Conservation (phyloP, 2,113 vertebrate genomes). For the Oreochromis tanganicae region DNA sequence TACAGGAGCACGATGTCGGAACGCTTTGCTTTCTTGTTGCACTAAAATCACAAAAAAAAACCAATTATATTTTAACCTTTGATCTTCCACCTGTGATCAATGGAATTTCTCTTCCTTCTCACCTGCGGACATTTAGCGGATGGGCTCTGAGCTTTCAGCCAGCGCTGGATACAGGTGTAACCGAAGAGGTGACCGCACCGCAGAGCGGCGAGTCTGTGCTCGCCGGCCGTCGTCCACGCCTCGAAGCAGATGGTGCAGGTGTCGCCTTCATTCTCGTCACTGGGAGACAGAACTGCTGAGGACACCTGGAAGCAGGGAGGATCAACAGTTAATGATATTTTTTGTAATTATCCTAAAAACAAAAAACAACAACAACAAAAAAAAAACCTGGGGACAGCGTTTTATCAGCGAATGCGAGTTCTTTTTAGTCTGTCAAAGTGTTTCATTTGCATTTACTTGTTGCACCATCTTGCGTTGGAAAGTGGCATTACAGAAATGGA, state of each 20-base stretch:
- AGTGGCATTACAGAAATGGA: neutral
- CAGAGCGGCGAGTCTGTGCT: slow-evolving; percentile 84
- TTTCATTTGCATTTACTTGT: neutral
- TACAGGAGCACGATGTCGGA: slow-evolving; percentile 90
- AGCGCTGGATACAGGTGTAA: slow-evolving; percentile 85
- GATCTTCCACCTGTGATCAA: fast-evolving
- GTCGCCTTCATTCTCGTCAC: slow-evolving; percentile 76
- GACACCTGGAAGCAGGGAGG: neutral
- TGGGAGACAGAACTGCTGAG: neutral
- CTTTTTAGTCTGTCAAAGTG: neutral
- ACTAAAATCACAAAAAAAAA: slow-evolving; percentile 68
- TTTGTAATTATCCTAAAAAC: neutral
- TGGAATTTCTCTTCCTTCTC: neutral
- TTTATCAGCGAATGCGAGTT: fast-evolving
- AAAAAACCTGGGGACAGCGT: too few species aligned
- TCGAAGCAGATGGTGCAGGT: slow-evolving; percentile 93
- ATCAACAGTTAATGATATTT: neutral
- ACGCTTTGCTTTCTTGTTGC: slow-evolving; percentile 93
- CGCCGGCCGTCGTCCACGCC: slow-evolving; percentile 87
- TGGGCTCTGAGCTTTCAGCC: slow-evolving; percentile 84
- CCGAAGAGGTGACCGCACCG: slow-evolving; percentile 95
- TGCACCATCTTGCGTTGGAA: neutral
- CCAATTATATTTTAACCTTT: neutral
- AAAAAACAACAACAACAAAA: neutral
- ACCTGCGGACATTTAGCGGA: slow-evolving; percentile 94